Base-by-base conservation (phyloP, 2,888 invertebrate genomes). In the Xestia rhomboidea region DNA sequence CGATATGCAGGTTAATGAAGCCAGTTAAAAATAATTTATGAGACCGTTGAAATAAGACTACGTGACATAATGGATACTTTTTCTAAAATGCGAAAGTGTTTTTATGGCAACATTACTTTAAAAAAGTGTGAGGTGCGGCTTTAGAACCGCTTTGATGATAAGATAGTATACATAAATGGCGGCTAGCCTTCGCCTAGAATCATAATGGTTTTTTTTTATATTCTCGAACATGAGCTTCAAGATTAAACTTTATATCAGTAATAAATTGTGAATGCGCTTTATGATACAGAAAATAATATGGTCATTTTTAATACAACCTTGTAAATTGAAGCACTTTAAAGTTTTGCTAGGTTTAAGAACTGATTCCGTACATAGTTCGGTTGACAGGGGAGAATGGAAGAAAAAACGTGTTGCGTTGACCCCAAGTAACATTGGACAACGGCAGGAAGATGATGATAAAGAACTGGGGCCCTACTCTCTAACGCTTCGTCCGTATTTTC, bases 1-100 rank as follows among this genome's bases (percentile, higher is more conserved):
- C 87, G 86, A 83, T 87, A 81, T 80, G 64, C 78, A 80, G 82
- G 83, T 88, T 89, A 91, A 89, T 90, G 87, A 87, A 87, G 88
- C 80, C 80, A 72, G 87, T 87, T 90, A 84, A 83, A 88, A 84
- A 88, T 84, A 82, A 89, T 83, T 79, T 86, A 87, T 77, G 77
- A 79, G 76, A 62, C 38, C 68, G 69, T 80, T 82, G 83, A 81
- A 84, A 77, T 78, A 86, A 87, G 82, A 82, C 60, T 63, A 63
- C 80, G 79, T 90, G 88, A 87, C 85, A 84, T 89, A 89, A 89
- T 88, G 69, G 73, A 21, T 66, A 83, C 27, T 84, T 81, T 84
- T 85, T 88, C 82, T 85, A 87, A 84, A 88, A 88, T 86, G 85
- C 77, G 81, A 76, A 76, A 82, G 75, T 77, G 60, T 64, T 64